Conservation (phyloP, 2,888 invertebrate species). For the Machimus atricapillus region DNA sequence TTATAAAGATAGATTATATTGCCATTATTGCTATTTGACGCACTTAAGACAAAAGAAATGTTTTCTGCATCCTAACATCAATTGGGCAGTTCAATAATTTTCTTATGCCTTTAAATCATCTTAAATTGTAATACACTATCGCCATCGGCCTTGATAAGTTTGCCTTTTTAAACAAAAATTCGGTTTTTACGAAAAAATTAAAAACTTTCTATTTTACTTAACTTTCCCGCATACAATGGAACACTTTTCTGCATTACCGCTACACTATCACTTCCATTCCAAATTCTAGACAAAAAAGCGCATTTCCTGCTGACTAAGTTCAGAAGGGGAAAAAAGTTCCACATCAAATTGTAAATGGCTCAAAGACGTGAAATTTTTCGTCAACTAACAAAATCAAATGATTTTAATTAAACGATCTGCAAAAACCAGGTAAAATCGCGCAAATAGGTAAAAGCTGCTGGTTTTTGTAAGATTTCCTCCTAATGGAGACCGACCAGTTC, state of each 20-base stretch:
- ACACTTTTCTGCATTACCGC: not conserved
- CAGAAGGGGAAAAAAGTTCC: not conserved
- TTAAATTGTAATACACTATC: not conserved
- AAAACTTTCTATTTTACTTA: not conserved
- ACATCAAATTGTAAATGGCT: not conserved
- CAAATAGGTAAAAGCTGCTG: not conserved
- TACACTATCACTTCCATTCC: not conserved
- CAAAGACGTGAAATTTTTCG: not conserved
- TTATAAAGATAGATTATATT: too few species aligned
- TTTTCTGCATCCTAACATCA: not conserved
- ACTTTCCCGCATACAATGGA: not conserved
- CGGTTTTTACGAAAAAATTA: not conserved
- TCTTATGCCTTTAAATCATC: not conserved
- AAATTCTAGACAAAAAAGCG: not conserved
- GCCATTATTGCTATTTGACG: too few species aligned
- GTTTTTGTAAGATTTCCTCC: not conserved
- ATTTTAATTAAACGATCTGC: not conserved
- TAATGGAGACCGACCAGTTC: not conserved
- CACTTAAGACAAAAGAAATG: too few species aligned
- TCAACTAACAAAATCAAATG: not conserved
- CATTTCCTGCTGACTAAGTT: not conserved
- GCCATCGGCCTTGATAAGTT: not conserved
- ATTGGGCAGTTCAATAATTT: not conserved
- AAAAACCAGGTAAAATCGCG: not conserved
- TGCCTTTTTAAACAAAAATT: not conserved